phyloP scores from a whole-genome alignment of 1,140 invertebrate species.

The Ditylenchus dipsaci region DNA sequence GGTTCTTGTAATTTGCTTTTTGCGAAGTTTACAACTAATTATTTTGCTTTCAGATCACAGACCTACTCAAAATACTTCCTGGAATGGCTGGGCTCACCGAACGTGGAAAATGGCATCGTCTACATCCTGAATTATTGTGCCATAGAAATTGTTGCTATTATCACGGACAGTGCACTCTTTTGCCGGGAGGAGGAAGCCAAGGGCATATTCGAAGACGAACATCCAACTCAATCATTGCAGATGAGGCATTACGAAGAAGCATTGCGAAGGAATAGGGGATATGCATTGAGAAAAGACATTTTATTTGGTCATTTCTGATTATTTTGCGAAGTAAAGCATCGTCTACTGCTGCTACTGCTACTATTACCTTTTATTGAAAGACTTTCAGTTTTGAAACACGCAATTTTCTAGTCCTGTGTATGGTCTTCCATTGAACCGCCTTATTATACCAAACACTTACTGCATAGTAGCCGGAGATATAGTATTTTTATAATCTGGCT shows the following conservation, averaged over 20 bases:
- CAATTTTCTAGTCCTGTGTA: too few species aligned
- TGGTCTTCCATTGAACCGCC: too few species aligned
- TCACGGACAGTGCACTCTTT: constrained; percentile 3
- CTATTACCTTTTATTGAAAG: too few species aligned
- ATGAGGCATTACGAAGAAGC: constrained; percentile 20
- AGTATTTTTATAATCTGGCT: too few species aligned
- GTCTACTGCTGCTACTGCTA: too few species aligned
- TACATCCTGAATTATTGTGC: constrained; percentile 16
- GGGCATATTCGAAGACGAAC: background rate
- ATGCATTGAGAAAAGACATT: constrained; percentile 14
- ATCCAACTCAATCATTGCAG: background rate
- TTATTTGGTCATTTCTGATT: constrained; percentile 20
- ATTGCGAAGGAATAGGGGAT: constrained; percentile 13
- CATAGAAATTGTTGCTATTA: constrained; percentile 18
- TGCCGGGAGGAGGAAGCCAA: constrained; percentile 11
- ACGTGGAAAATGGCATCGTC: constrained; percentile 2
- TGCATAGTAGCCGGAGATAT: too few species aligned
- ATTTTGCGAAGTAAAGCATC: background rate
- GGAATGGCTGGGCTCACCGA: constrained; percentile 9
- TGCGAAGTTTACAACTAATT: background rate
- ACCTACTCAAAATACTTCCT: constrained; percentile 1
- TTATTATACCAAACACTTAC: too few species aligned
- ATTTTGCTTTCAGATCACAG: background rate
- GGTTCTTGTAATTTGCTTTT: background rate
- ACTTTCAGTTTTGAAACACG: too few species aligned